Evolutionary conservation across 2,797 vertebrate genomes (phyloP).

Genomic region (Cyprinodon diabolis): DNA sequence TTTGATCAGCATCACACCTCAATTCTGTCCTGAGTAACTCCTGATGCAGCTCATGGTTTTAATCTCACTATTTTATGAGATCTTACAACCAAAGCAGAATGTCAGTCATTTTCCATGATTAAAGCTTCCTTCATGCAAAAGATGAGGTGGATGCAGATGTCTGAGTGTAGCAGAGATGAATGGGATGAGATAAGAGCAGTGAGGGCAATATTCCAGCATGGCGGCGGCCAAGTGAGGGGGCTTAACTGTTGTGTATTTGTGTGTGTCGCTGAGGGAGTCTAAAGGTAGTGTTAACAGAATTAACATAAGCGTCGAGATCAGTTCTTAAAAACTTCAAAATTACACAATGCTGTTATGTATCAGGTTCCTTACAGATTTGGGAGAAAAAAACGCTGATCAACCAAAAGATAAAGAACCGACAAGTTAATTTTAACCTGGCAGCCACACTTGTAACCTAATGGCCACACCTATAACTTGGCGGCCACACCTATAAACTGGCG

Average conservation of each 20-base stretch:
- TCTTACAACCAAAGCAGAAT: neutral
- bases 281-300: slow-evolving; percentile 57
- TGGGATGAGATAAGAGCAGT: neutral
- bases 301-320: slow-evolving; percentile 16
- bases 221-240: slow-evolving; percentile 11
- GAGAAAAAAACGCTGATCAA: neutral
- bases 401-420: neutral
- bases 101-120: slow-evolving; percentile 1
- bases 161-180: neutral
- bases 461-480: too few relatives aligned
- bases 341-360: neutral
- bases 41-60: neutral
- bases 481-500: too few relatives aligned
- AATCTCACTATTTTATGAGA: neutral
- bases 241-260: neutral
- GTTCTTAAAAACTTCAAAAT: slow-evolving; percentile 8
- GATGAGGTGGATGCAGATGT: neutral
- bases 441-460: too few relatives aligned
- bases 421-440: neutral
- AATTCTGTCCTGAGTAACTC: neutral
- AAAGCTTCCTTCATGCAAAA: neutral
- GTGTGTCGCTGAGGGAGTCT: slow-evolving; percentile 16
- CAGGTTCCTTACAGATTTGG: neutral
- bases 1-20: neutral
- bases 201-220: neutral